phyloP scores from a whole-genome alignment of 2,797 vertebrate species.

The Notolepis coatsorum region DNA sequence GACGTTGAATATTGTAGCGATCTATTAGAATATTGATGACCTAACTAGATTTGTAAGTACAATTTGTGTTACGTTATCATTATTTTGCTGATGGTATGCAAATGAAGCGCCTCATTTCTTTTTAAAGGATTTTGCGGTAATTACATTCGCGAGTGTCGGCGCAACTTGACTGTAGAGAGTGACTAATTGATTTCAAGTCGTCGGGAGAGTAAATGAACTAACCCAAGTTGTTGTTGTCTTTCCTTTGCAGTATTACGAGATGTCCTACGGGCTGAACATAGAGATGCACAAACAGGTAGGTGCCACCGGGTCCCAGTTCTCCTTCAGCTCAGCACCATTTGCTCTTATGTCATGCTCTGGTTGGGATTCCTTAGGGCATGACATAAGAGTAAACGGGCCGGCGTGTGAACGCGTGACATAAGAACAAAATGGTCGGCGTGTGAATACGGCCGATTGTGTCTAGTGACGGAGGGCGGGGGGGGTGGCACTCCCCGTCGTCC shows the following conservation, averaged over 20 bases:
- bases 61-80: not conserved
- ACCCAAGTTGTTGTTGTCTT: slow-evolving; percentile 44
- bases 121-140: not conserved
- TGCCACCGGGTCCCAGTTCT: slow-evolving; percentile 43
- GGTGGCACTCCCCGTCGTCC: too few species aligned
- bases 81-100: not conserved
- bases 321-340: slow-evolving; percentile 45
- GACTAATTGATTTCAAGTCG: not conserved
- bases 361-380: too few species aligned
- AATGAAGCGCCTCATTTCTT: not conserved
- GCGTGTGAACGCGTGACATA: too few species aligned
- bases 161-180: not conserved
- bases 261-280: slow-evolving; percentile 98
- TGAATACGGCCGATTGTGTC: too few species aligned
- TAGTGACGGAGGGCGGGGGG: too few species aligned
- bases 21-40: not conserved
- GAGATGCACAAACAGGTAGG: slow-evolving; percentile 99
- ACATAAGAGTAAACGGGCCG: too few species aligned
- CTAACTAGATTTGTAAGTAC: not conserved
- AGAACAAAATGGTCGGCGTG: too few species aligned
- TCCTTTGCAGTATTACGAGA: slow-evolving; percentile 92
- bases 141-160: not conserved
- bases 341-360: too few species aligned
- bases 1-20: slow-evolving; percentile 6
- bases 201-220: not conserved